Percentiles rank a stretch among this genome's conserved stretches.
phyloP scores from a whole-genome alignment of 2,113 vertebrate species.

The Hemiscyllium ocellatum region DNA sequence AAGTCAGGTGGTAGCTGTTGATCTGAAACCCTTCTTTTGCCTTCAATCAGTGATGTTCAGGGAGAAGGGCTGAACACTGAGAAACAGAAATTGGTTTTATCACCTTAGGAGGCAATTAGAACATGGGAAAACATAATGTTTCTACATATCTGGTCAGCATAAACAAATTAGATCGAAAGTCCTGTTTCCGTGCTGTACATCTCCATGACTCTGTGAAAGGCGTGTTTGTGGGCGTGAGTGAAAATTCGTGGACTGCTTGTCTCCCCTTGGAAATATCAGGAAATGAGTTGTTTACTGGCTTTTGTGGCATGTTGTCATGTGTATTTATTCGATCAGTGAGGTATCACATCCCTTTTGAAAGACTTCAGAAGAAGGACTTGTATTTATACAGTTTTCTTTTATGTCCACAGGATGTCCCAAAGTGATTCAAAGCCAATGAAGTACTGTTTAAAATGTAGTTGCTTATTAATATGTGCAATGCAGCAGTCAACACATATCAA shows the following conservation, averaged over 20 bases:
- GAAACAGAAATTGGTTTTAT: background rate
- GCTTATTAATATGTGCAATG: background rate
- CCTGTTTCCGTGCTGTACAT: no score
- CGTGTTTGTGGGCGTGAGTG: background rate
- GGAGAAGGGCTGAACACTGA: background rate
- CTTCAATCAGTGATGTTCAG: background rate
- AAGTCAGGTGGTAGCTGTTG: background rate
- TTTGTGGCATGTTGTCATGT: background rate
- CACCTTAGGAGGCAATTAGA: background rate
- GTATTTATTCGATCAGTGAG: background rate
- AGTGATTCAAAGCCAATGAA: background rate
- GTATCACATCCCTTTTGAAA: background rate
- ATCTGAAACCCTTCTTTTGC: background rate
- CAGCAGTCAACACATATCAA: background rate
- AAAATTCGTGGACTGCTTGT: background rate
- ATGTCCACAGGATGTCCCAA: background rate
- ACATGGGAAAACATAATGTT: background rate
- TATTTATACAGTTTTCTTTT: background rate
- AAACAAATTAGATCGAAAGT: no score
- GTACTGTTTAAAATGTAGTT: background rate
- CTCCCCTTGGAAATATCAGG: background rate
- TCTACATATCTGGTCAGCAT: no score
- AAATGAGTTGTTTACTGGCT: background rate
- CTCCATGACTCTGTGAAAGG: background rate
- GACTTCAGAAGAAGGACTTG: background rate